These are phyloP conservation scores for Enhydra lutris DNA, from an alignment of 2,113 vertebrate genomes.

Conservation along the genomic window DNA sequence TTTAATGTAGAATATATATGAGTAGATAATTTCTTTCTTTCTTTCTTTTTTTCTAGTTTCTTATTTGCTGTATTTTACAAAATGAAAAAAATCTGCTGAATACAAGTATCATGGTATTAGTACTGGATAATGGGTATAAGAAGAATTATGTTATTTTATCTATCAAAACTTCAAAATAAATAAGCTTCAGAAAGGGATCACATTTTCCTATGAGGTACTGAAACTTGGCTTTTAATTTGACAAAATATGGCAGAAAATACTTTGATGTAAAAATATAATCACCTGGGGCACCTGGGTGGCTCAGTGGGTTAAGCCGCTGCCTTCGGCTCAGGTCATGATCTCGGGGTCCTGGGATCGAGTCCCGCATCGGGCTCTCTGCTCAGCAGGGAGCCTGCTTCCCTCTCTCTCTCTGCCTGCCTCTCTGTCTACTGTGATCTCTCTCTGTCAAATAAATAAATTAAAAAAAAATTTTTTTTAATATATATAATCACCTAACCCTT, in stretches of 20 bases:
- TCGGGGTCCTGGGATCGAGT: too few relatives aligned
- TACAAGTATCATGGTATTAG: background rate
- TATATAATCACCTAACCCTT: background rate
- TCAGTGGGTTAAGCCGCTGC: too few relatives aligned
- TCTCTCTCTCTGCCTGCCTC: too few relatives aligned
- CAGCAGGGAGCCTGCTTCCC: too few relatives aligned
- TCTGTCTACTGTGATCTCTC: too few relatives aligned
- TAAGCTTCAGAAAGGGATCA: background rate
- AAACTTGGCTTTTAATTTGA: conserved; percentile 28
- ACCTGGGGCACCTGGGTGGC: background rate
- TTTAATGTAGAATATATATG: background rate
- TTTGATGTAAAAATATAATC: conserved; percentile 35
- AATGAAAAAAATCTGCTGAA: background rate
- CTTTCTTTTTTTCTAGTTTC: background rate
- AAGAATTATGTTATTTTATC: background rate
- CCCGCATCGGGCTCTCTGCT: too few relatives aligned
- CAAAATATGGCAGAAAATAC: conserved; percentile 1
- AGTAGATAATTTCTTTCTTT: background rate
- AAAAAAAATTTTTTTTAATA: too few relatives aligned
- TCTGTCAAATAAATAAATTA: too few relatives aligned
- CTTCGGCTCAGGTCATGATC: too few relatives aligned
- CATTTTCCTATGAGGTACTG: background rate
- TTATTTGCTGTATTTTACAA: background rate
- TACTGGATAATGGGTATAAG: background rate
- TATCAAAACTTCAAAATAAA: conserved; percentile 30